Conservation (phyloP, 37 sponge, comb jelly and placozoan genomes). For the Axinella damicornis region DNA sequence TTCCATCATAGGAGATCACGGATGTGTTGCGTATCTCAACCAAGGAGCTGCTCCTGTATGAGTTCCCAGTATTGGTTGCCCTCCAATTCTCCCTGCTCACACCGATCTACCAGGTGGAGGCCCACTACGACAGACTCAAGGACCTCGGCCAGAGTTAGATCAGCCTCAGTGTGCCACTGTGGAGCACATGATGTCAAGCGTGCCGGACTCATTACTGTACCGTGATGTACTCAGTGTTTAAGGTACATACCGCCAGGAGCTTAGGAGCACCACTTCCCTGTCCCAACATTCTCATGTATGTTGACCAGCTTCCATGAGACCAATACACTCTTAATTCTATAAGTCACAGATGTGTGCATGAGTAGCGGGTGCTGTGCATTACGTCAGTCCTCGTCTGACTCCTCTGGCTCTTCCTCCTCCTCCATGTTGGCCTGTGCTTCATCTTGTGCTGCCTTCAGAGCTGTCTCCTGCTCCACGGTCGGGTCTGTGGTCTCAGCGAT, state of each 20-base stretch:
- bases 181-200: too few species aligned
- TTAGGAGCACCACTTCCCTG: too few species aligned
- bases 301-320: too few species aligned
- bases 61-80: constrained; percentile 75
- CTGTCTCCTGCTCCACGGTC: constrained; percentile 91
- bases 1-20: constrained; percentile 49
- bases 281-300: too few species aligned
- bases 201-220: too few species aligned
- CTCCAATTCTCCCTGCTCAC: constrained; percentile 84
- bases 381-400: constrained; percentile 91
- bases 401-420: constrained; percentile 96
- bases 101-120: constrained; percentile 51
- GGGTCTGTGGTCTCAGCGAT: constrained; percentile 94
- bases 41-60: constrained; percentile 69
- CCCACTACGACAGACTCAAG: constrained; percentile 63
- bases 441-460: constrained; percentile 82
- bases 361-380: too few species aligned
- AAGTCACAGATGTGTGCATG: too few species aligned
- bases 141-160: neutral
- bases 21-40: constrained; percentile 57
- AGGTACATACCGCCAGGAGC: too few species aligned
- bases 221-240: too few species aligned
- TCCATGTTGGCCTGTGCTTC: constrained; percentile 82
- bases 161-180: too few species aligned
- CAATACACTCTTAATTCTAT: too few species aligned